These are phyloP conservation scores for Lagopus muta DNA, from an alignment of 2,113 vertebrate genomes.

Conservation along the genomic window DNA sequence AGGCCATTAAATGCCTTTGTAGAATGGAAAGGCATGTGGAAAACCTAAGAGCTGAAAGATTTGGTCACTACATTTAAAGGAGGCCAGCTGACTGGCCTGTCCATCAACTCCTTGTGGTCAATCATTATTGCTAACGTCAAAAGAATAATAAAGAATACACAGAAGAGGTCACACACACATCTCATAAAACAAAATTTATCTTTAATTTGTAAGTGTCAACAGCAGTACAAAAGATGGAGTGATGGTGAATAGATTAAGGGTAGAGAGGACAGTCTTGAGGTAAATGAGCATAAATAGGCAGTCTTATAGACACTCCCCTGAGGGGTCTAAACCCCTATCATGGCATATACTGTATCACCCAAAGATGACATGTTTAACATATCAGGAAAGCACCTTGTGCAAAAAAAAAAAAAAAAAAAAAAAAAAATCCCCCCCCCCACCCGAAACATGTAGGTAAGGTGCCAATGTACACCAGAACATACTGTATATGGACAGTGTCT, in stretches of 20 bases:
- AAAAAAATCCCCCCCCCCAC: slow-evolving; percentile 55
- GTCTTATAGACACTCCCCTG: slow-evolving; percentile 87
- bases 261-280: slow-evolving; percentile 99
- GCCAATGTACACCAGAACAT: slow-evolving; percentile 86
- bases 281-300: slow-evolving; percentile 99
- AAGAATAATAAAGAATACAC: slow-evolving; percentile 21
- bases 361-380: slow-evolving; percentile 91
- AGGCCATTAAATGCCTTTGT: slow-evolving; percentile 16
- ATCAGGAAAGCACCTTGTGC: slow-evolving; percentile 91
- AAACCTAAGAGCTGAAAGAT: background rate
- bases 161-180: slow-evolving; percentile 75
- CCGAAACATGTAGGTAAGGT: slow-evolving; percentile 85
- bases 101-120: background rate
- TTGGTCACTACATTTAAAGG: background rate
- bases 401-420: slow-evolving; percentile 82
- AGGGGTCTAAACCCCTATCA: slow-evolving; percentile 81
- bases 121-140: background rate
- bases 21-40: background rate
- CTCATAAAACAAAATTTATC: slow-evolving; percentile 99
- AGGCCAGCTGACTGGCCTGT: background rate
- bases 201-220: slow-evolving; percentile 99
- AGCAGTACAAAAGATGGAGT: slow-evolving; percentile 99
- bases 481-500: slow-evolving; percentile 80
- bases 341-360: slow-evolving; percentile 87
- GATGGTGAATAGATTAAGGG: slow-evolving; percentile 97